Conservation (phyloP, 2,113 vertebrate genomes). For the Semnornis frantzii region DNA sequence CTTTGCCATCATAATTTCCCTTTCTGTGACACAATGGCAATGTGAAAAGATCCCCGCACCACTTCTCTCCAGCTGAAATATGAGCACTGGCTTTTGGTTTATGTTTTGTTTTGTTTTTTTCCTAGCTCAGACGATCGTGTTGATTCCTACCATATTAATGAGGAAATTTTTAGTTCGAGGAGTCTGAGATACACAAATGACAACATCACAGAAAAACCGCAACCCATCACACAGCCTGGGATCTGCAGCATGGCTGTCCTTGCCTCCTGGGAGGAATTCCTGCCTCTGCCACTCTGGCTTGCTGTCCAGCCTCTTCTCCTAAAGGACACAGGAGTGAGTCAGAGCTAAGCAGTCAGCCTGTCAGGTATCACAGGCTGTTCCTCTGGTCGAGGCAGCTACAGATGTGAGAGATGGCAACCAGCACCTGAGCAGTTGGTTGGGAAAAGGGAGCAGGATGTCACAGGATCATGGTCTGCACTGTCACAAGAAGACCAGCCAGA, state of each 20-base stretch:
- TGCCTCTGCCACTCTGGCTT: not conserved
- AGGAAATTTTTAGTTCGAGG: not conserved
- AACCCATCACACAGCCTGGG: not conserved
- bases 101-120: not conserved
- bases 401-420: not conserved
- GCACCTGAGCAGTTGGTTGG: not conserved
- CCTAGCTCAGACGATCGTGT: not conserved
- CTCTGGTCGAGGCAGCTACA: rapidly evolving
- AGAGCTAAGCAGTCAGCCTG: not conserved
- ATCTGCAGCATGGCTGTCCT: not conserved
- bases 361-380: not conserved
- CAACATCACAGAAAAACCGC: not conserved
- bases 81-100: not conserved
- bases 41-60: not conserved
- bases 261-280: not conserved
- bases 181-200: not conserved
- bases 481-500: rapidly evolving
- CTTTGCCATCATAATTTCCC: not conserved
- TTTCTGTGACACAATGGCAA: not conserved
- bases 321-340: not conserved
- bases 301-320: not conserved
- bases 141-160: not conserved
- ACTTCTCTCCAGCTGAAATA: not conserved
- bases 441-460: not conserved
- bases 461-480: not conserved